Evolutionary conservation across 1,140 invertebrate species (phyloP).

Genomic region (Calliphora vicina): DNA sequence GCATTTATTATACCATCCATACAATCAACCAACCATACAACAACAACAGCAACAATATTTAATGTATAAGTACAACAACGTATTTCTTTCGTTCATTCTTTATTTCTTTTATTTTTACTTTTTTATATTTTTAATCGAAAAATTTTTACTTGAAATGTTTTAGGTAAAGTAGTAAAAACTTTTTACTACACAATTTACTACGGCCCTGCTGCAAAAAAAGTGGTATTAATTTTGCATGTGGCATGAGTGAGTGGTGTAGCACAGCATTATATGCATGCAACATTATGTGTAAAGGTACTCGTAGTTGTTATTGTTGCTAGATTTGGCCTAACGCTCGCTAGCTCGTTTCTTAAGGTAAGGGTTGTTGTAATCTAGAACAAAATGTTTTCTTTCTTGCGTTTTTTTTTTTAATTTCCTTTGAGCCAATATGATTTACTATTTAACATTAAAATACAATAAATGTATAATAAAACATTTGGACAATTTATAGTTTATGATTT

Average conservation of each 20-base stretch:
- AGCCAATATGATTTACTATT: slow-evolving; percentile 16
- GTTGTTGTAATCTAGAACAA: neutral
- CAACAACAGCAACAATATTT: no score
- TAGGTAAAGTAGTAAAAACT: slow-evolving; percentile 51
- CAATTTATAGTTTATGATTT: slow-evolving; percentile 7
- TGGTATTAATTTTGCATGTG: neutral
- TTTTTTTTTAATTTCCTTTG: slow-evolving; percentile 2
- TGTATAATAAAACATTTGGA: slow-evolving; percentile 14
- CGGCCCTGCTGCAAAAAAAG: neutral
- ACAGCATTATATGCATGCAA: neutral
- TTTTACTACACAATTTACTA: slow-evolving; percentile 33
- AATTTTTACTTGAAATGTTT: slow-evolving; percentile 59
- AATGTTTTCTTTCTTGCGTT: neutral
- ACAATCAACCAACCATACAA: neutral
- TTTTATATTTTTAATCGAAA: slow-evolving; percentile 58
- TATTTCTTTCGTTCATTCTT: neutral
- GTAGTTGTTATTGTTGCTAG: neutral
- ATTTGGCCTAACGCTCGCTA: neutral
- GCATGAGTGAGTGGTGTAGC: no score
- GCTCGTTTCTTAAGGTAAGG: neutral
- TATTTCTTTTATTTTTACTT: neutral
- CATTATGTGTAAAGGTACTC: neutral
- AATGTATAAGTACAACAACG: neutral
- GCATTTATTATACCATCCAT: neutral
- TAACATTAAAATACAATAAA: neutral